Base-by-base conservation (phyloP, 2,888 invertebrate species). In the Cerceris rybyensis region DNA sequence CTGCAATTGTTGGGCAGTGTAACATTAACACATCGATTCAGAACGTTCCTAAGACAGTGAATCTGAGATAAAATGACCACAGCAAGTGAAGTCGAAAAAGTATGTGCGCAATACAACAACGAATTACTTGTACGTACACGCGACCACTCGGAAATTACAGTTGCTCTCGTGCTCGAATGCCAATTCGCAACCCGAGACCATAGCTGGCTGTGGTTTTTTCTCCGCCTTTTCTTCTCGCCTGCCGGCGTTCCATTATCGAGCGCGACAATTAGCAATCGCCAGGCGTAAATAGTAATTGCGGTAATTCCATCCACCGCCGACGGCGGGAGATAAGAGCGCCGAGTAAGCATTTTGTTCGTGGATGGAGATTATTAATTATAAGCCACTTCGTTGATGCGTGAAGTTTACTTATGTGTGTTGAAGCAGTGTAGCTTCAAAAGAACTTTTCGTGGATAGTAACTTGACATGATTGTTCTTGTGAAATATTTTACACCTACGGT, bases 321-420 rank as follows among this genome's bases (percentile, higher is more conserved):
- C 28, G 28, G 75, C 74, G 74, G 75, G 75, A 75, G 75, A 74
- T 73, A 61, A 55, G 70, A 68, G 81, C 67, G 75, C 77, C 79
- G 76, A 76, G 63, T 70, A 73, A 83, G 63, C 76, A 77, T 75
- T 70, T 80, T 73, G 82, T 80, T 76, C 58, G 71, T 69, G 57
- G 73, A 81, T 66, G 81, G 67, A 83, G 68, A 81, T 86, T 86
- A 86, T 86, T 83, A 83, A 83, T 86, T 86, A 84, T 63, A 69
- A 59, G 71, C 65, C 52, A 66, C 72, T 42, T 59, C 71, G 66
- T 72, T 72, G 67, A 77, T 72, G 67, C 75, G 70, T 68, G 78
- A 83, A 78, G 75, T 66, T 71, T 39, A 72, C 41, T 39, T 28
- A 54, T 16, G 50, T 41, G 58, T 14, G 49, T 59, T 46, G 74